Base-by-base conservation (phyloP, 2,113 vertebrate genomes). In the Xyliphius kryptos region DNA sequence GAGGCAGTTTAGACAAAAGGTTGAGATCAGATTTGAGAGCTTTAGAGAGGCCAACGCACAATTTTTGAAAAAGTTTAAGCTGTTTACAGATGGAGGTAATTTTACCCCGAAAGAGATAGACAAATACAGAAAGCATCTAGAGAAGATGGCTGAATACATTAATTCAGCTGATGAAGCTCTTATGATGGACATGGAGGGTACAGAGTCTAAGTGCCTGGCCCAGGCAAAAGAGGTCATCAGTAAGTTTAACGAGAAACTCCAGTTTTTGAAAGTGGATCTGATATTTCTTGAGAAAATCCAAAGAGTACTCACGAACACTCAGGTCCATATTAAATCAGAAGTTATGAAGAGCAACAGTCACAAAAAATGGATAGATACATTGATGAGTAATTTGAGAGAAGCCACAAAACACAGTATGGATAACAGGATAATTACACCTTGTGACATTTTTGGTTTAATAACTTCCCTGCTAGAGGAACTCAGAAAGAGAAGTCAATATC, bases 61-160 rank as follows among this genome's bases (percentile, higher is more conserved):
- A 21, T 87, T 89, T 47, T 66, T 90, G n/a, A 38, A 83, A 76
- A 74, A 76, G 68, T 19, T 89, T 91, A 92, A 91, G 32, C 75
- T 89, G 47, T 91, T 90, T 80, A 81, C 78, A 1, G 84, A 90
- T 0, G 81, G 82, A 1, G 91, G 91, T 11, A 83, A 86, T 76
- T 91, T 90, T 72, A 82, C 89, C 38, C 56, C 79, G 1, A 76
- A 85, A 47, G 91, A 93, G 71, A 49, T 86, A 0, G 70, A 82
- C 5, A 17, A 10, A 1, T 76, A 85, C 43, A 76, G 61, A 7
- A 67, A 66, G 3, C 19, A 63, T 6, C 56, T 93, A 14, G 79
- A 83, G 63, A 74, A 81, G n/a, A 81, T 86, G 63, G 73, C 67
- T 20, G 52, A 79, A 5, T 70, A 43, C 7, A 90, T 92, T 46